These are phyloP conservation scores for Drosophila leonis DNA, from an alignment of 2,888 invertebrate species.

Conservation along the genomic window DNA sequence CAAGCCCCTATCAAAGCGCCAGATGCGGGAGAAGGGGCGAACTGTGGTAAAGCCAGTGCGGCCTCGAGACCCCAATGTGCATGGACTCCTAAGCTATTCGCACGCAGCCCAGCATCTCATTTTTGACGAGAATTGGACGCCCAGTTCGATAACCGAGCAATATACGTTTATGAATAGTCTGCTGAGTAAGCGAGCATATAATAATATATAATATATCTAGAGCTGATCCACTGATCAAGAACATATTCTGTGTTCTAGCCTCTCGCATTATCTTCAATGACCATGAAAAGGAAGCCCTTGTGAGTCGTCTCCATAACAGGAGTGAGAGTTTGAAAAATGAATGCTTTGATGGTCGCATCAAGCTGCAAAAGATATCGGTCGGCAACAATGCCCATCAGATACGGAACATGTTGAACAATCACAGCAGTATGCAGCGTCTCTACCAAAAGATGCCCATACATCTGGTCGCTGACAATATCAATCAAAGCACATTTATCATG, in stretches of 20 bases:
- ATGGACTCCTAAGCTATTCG: constrained; percentile 3
- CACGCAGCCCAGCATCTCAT: neutral
- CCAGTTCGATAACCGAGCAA: constrained; percentile 1
- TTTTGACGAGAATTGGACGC: neutral
- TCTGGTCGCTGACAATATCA: constrained; percentile 81
- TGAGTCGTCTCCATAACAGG: neutral
- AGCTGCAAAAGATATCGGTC: constrained; percentile 73
- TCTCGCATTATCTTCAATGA: neutral
- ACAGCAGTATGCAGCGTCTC: constrained; percentile 81
- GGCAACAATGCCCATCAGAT: constrained; percentile 76
- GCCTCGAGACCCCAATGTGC: neutral
- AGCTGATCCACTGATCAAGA: neutral
- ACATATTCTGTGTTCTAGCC: neutral
- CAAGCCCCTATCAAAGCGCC: neutral
- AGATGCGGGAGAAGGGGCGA: neutral
- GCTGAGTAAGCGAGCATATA: neutral
- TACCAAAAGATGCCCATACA: constrained; percentile 83
- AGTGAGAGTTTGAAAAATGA: neutral
- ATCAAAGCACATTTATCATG: constrained; percentile 83
- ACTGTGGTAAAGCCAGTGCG: neutral
- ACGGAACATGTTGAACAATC: constrained; percentile 81
- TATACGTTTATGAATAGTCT: neutral
- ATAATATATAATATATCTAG: neutral
- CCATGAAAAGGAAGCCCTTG: neutral
- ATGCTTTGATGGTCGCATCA: constrained; percentile 37